Evolutionary conservation across 2,113 vertebrate genomes (phyloP), one percentile per base, ranked within the genome.

Genomic region (Catharus fuscescens): DNA sequence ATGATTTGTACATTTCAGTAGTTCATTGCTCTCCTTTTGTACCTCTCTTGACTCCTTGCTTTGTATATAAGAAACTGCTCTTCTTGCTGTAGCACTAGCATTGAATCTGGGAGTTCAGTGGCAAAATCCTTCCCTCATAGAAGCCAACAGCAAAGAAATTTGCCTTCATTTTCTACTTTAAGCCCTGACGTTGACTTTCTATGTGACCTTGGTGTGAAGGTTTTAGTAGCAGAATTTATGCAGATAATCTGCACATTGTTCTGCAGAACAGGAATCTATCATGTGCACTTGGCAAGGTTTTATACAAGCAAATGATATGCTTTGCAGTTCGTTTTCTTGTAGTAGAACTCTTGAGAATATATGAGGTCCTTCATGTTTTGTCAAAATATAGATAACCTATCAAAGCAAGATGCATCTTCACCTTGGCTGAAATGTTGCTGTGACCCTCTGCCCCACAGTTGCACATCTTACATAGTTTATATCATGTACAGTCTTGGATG

Each of bases 271-370:
- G 61, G 42, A 74, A 29, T 5, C 2, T 5, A 2, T 29, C 53
- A 28, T 29, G 42, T 16, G 52, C 50, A 26, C 0, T 0, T 15
- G 23, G 32, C 25, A 23, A 70, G 70, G 38, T 21, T 77, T 14
- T 0, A 0, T 31, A 3, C 6, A 9, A 52, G 60, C 38, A 32
- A 47, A 26, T 54, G 10, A 23, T 56, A 15, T 0, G 0, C 38
- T 62, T 26, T 17, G 5, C 32, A 61, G 36, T 44, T 82, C 19
- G 14, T 26, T 16, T 79, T 90, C 20, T 5, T 88, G 25, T 70
- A 59, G 25, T 42, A 44, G 31, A 36, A 40, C 28, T 66, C 14
- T 34, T 18, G 16, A 44, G 45, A 28, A 25, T 61, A 10, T 29
- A 11, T 24, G 48, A 78, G 10, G 7, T 53, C 19, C 25, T 74